Conservation (phyloP, 2,888 invertebrate genomes). For the Leucophenga maculata region DNA sequence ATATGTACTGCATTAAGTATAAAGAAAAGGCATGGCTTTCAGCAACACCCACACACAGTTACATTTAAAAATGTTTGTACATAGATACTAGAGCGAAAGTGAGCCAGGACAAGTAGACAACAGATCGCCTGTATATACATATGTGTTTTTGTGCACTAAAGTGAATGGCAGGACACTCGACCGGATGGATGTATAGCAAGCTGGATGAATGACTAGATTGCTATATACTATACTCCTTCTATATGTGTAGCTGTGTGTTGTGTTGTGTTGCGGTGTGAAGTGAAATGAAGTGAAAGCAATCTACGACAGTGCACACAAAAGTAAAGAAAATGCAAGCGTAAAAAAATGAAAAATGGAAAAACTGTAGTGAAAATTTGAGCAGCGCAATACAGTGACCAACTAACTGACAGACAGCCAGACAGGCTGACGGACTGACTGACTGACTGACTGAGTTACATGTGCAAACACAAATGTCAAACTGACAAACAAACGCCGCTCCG, state of each 20-base stretch:
- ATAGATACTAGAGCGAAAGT: too few relatives aligned
- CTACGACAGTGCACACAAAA: neutral
- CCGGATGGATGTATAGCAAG: neutral
- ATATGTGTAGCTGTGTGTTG: too few relatives aligned
- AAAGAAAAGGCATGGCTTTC: too few relatives aligned
- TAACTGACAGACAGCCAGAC: constrained; percentile 22
- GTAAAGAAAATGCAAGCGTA: neutral
- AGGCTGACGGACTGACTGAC: constrained; percentile 47
- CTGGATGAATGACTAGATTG: too few relatives aligned
- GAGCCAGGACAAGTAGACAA: neutral
- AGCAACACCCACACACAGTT: too few relatives aligned
- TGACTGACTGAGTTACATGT: constrained; percentile 55
- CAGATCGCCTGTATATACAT: neutral
- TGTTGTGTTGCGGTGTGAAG: constrained; percentile 24
- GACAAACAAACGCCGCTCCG: constrained; percentile 47
- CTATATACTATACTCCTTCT: too few relatives aligned
- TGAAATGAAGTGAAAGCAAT: constrained; percentile 26
- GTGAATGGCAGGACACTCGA: neutral
- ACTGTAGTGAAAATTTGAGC: neutral
- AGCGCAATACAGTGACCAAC: neutral
- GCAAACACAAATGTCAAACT: constrained; percentile 68
- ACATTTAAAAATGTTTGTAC: too few relatives aligned
- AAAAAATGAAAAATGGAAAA: too few relatives aligned
- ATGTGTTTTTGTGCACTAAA: neutral
- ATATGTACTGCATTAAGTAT: too few relatives aligned